Conservation (phyloP, 2,888 invertebrate genomes). For the Mycogona germanica region DNA sequence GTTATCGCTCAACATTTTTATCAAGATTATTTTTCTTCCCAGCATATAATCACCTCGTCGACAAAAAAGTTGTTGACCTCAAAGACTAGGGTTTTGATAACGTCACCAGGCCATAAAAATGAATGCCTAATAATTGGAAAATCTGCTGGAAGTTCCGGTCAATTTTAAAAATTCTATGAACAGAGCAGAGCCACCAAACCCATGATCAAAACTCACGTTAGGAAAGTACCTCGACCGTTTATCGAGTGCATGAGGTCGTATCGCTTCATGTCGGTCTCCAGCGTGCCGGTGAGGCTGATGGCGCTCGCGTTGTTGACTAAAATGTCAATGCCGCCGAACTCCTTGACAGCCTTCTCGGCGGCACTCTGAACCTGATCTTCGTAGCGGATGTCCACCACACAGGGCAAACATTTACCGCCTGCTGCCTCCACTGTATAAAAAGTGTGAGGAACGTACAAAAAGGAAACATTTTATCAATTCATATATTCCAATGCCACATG, state of each 20-base stretch:
- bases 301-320: conserved; percentile 94
- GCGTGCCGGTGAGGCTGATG: conserved; percentile 70
- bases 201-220: conserved; percentile 52
- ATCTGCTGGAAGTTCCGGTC: too few species aligned
- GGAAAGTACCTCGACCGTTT: conserved; percentile 88
- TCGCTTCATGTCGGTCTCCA: conserved; percentile 81
- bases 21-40: too few species aligned
- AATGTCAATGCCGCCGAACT: conserved; percentile 94
- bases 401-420: conserved; percentile 75
- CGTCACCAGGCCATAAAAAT: too few species aligned
- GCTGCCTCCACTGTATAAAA: conserved; percentile 58
- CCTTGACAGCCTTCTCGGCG: conserved; percentile 57
- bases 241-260: conserved; percentile 94
- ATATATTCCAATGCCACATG: too few species aligned
- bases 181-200: not conserved
- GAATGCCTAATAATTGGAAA: too few species aligned
- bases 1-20: too few species aligned
- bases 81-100: not conserved
- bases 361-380: conserved; percentile 60
- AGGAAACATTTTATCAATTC: too few species aligned
- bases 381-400: conserved; percentile 75
- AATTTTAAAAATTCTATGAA: not conserved
- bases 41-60: too few species aligned
- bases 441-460: conserved; percentile 18
- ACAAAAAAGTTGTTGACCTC: conserved; percentile 13